Evolutionary conservation across 1,140 invertebrate species (phyloP).

Genomic region (Lordiphosa stackelbergi): DNA sequence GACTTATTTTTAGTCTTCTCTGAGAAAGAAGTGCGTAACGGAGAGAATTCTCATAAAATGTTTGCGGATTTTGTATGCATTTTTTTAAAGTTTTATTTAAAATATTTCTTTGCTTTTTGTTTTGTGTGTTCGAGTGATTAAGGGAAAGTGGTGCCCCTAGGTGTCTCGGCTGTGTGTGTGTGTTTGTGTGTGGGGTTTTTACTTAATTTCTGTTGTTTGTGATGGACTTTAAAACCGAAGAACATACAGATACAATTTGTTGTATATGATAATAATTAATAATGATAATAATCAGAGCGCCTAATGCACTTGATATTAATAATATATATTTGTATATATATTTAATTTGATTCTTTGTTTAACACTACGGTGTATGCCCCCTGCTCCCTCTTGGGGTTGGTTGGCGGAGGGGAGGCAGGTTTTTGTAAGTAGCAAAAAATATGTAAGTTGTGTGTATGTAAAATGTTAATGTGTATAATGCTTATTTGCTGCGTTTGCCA

Average conservation of each 20-base stretch:
- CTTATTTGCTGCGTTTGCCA: slow-evolving; percentile 77
- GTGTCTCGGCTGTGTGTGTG: slow-evolving; percentile 11
- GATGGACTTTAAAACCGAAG: slow-evolving; percentile 36
- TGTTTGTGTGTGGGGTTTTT: slow-evolving; percentile 18
- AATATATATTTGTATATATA: slow-evolving; percentile 31
- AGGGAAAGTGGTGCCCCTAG: slow-evolving; percentile 11
- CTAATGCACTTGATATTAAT: slow-evolving; percentile 56
- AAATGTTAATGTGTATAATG: slow-evolving; percentile 44
- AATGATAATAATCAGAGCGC: slow-evolving; percentile 60
- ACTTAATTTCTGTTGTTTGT: slow-evolving; percentile 14
- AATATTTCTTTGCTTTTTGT: slow-evolving; percentile 62
- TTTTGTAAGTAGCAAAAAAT: slow-evolving; percentile 57
- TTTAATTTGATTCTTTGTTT: slow-evolving; percentile 64
- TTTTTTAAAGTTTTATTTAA: slow-evolving; percentile 75
- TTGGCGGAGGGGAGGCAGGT: slow-evolving; percentile 9
- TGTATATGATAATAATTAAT: slow-evolving; percentile 45
- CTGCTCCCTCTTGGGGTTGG: background rate
- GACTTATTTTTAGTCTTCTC: no score
- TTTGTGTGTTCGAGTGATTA: slow-evolving; percentile 46
- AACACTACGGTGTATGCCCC: slow-evolving; percentile 47
- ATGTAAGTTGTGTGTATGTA: slow-evolving; percentile 60
- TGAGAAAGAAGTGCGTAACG: no score
- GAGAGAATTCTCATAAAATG: background rate
- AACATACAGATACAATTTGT: slow-evolving; percentile 52
- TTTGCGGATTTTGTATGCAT: slow-evolving; percentile 40